Base-by-base conservation (phyloP, 2,888 invertebrate species). In the Abscondita cerata region DNA sequence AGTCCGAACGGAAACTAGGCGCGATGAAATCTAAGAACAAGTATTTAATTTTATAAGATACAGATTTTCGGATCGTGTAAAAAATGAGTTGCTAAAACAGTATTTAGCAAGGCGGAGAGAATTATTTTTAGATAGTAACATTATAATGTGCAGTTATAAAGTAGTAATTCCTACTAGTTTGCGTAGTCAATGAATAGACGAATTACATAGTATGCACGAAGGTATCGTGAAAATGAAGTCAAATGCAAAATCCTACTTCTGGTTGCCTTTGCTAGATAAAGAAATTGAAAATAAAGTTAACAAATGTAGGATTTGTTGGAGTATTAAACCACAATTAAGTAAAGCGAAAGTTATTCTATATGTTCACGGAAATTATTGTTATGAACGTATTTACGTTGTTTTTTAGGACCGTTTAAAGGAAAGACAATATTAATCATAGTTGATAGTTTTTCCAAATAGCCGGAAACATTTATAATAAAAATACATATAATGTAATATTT, bases 381-480 rank as follows among this genome's bases (percentile, higher is more conserved):
- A 76, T 76, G 69, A 77, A 57, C 68, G 81, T 13, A 64, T 81
- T 2, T 81, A 82, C 68, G 69, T 6, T 31, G 9, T 31, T 31
- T 36, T 36, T 12, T 36, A 12, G 36, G 36, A 5, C 36, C 3
- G 4, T 36, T 5, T 11, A n/a, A 36, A 36, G 36, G 11, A 2
- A 36, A 36, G 11, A 12, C 11, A 2, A 2, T 36, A 8, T 36
- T 36, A 36, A 12, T 36, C 2, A 36, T 36, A n/a, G 11, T 36
- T 5, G 36, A 36, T 36, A 36, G 36, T 12, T 36, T 36, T 36
- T 12, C 12, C 3, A 36, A 36, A 9, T 36, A 9, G 36, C 36
- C 12, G 11, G 36, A 36, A 9, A 11, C 36, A 9, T 36, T 36
- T 36, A 9, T 36, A 36, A n/a, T 2, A 25, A 25, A 25, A 25